A percentile compares a stretch with the other conserved stretches of the same genome.
phyloP scores from a whole-genome alignment of 2,113 vertebrate species.

The Mystacornis crossleyi region DNA sequence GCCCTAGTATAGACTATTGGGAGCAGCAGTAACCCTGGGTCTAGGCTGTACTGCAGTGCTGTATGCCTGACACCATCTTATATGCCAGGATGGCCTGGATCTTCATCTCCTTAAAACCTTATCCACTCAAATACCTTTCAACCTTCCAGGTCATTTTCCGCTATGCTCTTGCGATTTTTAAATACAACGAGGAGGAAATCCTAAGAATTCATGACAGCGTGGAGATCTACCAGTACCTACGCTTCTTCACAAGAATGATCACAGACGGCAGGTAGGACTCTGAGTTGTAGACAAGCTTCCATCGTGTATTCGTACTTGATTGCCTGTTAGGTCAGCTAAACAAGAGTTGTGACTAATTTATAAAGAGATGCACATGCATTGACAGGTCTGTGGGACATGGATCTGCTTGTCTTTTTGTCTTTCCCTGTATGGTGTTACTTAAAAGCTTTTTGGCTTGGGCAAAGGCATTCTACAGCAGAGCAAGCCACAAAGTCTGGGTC shows the following conservation, averaged over 20 bases:
- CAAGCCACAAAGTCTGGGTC: not conserved
- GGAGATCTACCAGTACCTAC: conserved; percentile 92
- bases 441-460: not conserved
- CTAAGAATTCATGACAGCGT: conserved; percentile 84
- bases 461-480: not conserved
- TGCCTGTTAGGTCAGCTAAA: not conserved
- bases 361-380: not conserved
- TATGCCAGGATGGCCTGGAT: not conserved
- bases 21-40: not conserved
- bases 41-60: not conserved
- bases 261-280: conserved; percentile 82
- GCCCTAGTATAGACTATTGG: not conserved
- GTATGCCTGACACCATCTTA: not conserved
- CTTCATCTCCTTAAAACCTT: not conserved
- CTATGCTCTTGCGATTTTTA: conserved; percentile 92
- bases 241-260: conserved; percentile 91
- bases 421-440: not conserved
- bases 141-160: conserved; percentile 92
- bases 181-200: conserved; percentile 91
- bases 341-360: not conserved
- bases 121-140: not conserved
- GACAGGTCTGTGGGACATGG: not conserved
- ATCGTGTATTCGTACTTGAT: not conserved
- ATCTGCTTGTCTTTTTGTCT: not conserved
- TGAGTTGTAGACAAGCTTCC: not conserved